Evolutionary conservation across 1,140 invertebrate genomes (phyloP).

Genomic region (Sminthurides bifidus): DNA sequence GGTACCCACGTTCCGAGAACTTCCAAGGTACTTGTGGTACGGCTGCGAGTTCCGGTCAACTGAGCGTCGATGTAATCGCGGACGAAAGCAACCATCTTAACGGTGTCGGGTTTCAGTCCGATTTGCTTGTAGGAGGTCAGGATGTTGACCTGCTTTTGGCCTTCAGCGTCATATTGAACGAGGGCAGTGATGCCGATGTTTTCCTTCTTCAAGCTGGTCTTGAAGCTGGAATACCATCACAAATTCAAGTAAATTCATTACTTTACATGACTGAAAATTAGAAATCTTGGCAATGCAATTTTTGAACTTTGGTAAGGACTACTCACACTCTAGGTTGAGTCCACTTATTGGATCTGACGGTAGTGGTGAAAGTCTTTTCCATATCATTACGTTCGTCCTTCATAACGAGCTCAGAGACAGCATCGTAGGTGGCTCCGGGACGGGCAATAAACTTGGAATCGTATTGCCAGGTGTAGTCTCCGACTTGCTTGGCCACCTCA

Average conservation of each 20-base stretch:
- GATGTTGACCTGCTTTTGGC: conserved; percentile 11
- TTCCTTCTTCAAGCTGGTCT: conserved; percentile 5
- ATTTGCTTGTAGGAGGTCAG: background rate
- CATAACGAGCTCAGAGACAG: conserved; percentile 15
- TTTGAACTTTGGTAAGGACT: background rate
- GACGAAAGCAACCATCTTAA: conserved; percentile 12
- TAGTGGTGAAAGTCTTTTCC: conserved; percentile 6
- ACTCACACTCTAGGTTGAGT: background rate
- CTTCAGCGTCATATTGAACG: conserved; percentile 15
- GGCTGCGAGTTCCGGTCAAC: conserved; percentile 1
- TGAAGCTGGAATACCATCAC: background rate
- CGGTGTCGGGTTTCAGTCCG: conserved; percentile 4
- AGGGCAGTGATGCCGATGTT: background rate
- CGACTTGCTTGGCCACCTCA: conserved; percentile 13
- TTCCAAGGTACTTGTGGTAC: conserved; percentile 5
- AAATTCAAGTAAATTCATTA: background rate
- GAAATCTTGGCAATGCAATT: background rate
- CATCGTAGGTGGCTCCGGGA: conserved; percentile 17
- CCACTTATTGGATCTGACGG: conserved; percentile 9
- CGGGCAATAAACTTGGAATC: conserved; percentile 1
- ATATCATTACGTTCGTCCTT: conserved; percentile 9
- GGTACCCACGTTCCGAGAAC: conserved; percentile 18
- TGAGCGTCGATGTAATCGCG: conserved; percentile 18
- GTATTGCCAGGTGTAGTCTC: conserved; percentile 14
- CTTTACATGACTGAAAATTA: background rate